phyloP scores from a whole-genome alignment of 2,888 invertebrate genomes.

The Pseudococcus viburni region DNA sequence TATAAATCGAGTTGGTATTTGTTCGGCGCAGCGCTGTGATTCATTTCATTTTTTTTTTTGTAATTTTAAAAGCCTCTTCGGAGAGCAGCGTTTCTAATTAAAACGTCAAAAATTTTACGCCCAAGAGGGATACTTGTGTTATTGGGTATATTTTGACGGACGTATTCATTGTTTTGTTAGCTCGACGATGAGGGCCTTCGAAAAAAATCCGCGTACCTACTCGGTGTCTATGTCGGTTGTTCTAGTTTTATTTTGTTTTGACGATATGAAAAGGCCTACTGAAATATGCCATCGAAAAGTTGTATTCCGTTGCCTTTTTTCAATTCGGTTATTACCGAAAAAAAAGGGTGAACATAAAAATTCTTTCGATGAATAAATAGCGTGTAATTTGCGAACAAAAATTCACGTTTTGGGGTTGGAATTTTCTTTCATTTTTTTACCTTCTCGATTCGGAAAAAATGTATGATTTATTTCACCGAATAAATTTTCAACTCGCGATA shows the following conservation, averaged over 20 bases:
- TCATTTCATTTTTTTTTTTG: slow-evolving; percentile 9
- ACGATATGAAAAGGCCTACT: not conserved
- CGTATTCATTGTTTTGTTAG: slow-evolving; percentile 32
- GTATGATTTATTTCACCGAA: not conserved
- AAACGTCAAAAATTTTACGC: slow-evolving; percentile 44
- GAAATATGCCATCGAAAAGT: too few species aligned
- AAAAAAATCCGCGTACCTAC: not conserved
- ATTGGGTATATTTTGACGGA: slow-evolving; percentile 9
- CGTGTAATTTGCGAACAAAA: too few species aligned
- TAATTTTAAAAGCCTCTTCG: slow-evolving; percentile 18
- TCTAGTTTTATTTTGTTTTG: not conserved
- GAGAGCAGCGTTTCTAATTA: slow-evolving; percentile 28
- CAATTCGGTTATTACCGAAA: too few species aligned
- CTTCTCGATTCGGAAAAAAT: too few species aligned
- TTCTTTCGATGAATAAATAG: too few species aligned
- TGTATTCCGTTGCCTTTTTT: too few species aligned
- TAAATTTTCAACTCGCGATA: slow-evolving; percentile 5
- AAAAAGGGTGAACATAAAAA: too few species aligned
- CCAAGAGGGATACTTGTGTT: not conserved
- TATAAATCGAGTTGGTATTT: not conserved
- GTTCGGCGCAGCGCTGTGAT: not conserved
- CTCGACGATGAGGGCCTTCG: not conserved
- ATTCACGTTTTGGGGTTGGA: too few species aligned
- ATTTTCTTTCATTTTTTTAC: too few species aligned
- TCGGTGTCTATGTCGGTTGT: not conserved